Evolutionary conservation across 2,888 invertebrate genomes (phyloP).

Genomic region (Scaptomyza caliginosa): DNA sequence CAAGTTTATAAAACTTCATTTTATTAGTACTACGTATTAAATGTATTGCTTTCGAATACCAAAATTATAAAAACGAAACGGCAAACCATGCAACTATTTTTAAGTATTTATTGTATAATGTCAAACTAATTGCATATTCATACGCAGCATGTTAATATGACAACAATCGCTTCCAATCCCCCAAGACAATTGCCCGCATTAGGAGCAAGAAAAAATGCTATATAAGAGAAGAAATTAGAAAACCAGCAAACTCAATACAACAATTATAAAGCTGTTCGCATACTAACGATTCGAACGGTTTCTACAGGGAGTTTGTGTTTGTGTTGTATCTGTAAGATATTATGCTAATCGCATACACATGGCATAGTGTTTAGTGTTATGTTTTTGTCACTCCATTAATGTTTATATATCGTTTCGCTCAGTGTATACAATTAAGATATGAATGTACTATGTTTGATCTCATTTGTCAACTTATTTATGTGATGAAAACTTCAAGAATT

Average conservation of each 20-base stretch:
- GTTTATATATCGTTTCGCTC: conserved; percentile 32
- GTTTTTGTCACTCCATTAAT: conserved; percentile 4
- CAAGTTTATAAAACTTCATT: conserved; percentile 72
- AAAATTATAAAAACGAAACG: conserved; percentile 39
- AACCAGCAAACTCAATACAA: conserved; percentile 3
- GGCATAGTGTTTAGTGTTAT: conserved; percentile 18
- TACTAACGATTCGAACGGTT: conserved; percentile 11
- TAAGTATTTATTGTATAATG: conserved; percentile 69
- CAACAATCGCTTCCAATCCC: conserved; percentile 32
- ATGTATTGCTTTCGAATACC: conserved; percentile 50
- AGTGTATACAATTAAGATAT: conserved; percentile 32
- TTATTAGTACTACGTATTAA: conserved; percentile 19
- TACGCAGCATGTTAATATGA: conserved; percentile 45
- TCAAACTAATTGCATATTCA: conserved; percentile 45
- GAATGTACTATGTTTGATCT: conserved; percentile 55
- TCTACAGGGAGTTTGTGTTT: conserved; percentile 21
- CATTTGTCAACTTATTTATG: conserved; percentile 67
- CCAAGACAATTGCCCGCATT: conserved; percentile 14
- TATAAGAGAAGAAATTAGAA: neutral
- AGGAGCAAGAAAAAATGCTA: conserved; percentile 18
- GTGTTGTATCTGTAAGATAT: conserved; percentile 35
- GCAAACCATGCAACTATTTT: conserved; percentile 33
- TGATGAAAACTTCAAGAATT: conserved; percentile 51
- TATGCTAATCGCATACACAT: neutral
- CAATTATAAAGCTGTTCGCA: conserved; percentile 9